Evolutionary conservation across 2,888 invertebrate species (phyloP).

Genomic region (Macrophya annulata): DNA sequence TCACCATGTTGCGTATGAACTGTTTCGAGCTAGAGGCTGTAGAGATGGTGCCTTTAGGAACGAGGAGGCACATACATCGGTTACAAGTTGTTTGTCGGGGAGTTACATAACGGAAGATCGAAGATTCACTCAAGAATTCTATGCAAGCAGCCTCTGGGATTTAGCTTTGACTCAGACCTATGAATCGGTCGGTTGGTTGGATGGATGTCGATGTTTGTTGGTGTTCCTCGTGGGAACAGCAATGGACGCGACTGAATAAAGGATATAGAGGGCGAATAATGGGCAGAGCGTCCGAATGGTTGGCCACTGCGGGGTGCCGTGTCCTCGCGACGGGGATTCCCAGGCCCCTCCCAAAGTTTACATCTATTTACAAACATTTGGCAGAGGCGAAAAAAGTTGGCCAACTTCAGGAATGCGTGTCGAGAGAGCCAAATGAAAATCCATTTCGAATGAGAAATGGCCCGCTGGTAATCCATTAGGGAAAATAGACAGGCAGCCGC

Average conservation of each 20-base stretch:
- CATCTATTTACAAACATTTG: conserved; percentile 76
- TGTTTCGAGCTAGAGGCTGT: not conserved
- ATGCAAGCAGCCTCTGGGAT: not conserved
- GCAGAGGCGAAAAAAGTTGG: conserved; percentile 60
- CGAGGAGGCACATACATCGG: not conserved
- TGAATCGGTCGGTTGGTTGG: conserved; percentile 19
- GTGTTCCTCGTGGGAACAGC: conserved; percentile 39
- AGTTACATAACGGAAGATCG: conserved; percentile 3
- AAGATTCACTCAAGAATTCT: conserved; percentile 26
- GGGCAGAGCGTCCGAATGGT: conserved; percentile 60
- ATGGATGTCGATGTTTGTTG: conserved; percentile 18
- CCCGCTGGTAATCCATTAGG: conserved; percentile 60
- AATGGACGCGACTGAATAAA: conserved; percentile 56
- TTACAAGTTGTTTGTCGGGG: not conserved
- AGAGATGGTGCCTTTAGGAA: no score
- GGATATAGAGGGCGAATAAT: conserved; percentile 61
- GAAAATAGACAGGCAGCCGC: conserved; percentile 52
- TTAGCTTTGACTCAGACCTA: conserved; percentile 5
- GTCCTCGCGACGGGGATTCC: conserved; percentile 74
- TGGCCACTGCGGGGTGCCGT: conserved; percentile 74
- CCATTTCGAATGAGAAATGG: conserved; percentile 73
- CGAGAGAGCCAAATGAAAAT: conserved; percentile 51
- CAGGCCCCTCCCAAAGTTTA: conserved; percentile 72
- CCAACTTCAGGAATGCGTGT: conserved; percentile 56
- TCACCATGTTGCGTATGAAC: no score